phyloP scores from a whole-genome alignment of 2,113 vertebrate genomes.

The Cyanoliseus patagonus region DNA sequence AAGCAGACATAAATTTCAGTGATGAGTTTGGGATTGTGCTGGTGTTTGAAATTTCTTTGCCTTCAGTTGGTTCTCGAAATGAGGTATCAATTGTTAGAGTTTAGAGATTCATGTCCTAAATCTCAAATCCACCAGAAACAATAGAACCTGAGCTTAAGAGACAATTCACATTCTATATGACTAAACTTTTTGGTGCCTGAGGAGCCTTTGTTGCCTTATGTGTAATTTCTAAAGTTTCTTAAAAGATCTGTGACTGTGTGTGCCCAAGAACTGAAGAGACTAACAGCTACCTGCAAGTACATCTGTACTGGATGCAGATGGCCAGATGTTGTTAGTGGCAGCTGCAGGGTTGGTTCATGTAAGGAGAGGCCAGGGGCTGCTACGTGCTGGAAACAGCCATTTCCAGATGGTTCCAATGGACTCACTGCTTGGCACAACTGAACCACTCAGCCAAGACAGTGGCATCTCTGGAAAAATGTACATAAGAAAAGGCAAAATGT shows the following conservation, averaged over 20 bases:
- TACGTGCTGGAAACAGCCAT: fast-evolving
- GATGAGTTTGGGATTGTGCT: background rate
- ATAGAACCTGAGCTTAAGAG: background rate
- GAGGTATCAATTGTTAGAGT: background rate
- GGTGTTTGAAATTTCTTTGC: background rate
- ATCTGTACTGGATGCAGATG: background rate
- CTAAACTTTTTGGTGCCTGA: background rate
- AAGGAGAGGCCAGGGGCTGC: background rate
- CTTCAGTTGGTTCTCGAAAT: background rate
- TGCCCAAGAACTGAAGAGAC: background rate
- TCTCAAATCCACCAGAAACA: background rate
- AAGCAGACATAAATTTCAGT: background rate
- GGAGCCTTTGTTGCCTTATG: background rate
- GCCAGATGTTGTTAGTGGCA: background rate
- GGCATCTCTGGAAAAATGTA: background rate
- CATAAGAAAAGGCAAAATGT: background rate
- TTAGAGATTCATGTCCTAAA: background rate
- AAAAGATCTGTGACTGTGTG: background rate
- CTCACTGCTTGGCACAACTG: background rate
- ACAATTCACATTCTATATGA: background rate
- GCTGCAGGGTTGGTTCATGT: background rate
- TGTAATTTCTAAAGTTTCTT: background rate
- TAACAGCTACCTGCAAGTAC: background rate
- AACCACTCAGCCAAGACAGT: background rate
- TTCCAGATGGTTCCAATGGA: background rate